Evolutionary conservation across 1,140 invertebrate genomes (phyloP), one percentile per base, ranked within the genome.

Genomic region (Zaprionus capensis): DNA sequence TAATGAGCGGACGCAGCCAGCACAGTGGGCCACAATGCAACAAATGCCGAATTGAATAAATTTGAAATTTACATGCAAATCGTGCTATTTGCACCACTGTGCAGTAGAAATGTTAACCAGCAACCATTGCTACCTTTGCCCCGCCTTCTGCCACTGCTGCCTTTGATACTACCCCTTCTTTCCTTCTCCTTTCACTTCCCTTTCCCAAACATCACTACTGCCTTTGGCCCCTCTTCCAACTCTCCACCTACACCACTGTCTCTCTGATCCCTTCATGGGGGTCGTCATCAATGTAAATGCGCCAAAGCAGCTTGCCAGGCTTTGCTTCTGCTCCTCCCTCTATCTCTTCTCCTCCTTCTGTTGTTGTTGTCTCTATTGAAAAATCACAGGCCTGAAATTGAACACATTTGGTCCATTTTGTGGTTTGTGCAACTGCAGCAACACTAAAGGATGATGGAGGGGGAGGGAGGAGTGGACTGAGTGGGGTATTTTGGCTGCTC

Each of bases 371-470:
- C 67, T 84, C 78, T 90, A 87, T 87, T 87, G 83, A 90, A 87
- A 87, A 87, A 87, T 87, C 84, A 87, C 85, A 84, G 84, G 81
- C 84, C 81, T 84, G 78, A 87, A 90, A 87, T 87, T 90, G 84
- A 87, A 87, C 84, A 87, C 85, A 87, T 87, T 90, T 87, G 88
- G 84, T 81, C 81, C 84, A 87, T 87, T 87, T 87, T 87, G 84
- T 71, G 84, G 84, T 78, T 86, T 81, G 58, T 74, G 82, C 64
- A 65, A 59, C 66, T 58, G 55, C 66, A 70, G 31, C 63, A 72
- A 22, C 38, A 53, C 31, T 28, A 28, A 28, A 28, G 26, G 26
- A 7, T 1, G 1, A 28, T 28, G 6, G 3, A 53, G 24, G 20
- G 69, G 51, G 4, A 24, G 5, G 5, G 9, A 2, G 24, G 20